A percentile compares a stretch with the other conserved stretches of the same genome.
These are phyloP conservation scores for Melanostoma scalare DNA, from an alignment of 2,888 invertebrate species.

Conservation along the genomic window DNA sequence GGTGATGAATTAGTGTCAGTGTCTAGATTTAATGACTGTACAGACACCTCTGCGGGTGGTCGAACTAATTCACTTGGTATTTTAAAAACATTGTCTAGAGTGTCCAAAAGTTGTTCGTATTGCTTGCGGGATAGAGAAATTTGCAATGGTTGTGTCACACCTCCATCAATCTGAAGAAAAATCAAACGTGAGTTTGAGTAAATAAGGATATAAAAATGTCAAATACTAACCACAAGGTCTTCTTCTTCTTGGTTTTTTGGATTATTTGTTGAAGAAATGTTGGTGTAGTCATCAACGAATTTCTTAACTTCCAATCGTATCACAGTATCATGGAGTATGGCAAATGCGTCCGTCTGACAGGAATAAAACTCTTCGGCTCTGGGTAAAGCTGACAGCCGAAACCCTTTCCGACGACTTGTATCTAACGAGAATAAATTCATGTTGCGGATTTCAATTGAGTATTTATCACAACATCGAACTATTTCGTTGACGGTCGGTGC, in stretches of 20 bases:
- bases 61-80: slow-evolving; percentile 75
- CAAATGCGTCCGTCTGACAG: slow-evolving; percentile 88
- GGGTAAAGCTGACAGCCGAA: slow-evolving; percentile 80
- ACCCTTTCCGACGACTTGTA: slow-evolving; percentile 82
- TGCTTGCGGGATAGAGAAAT: slow-evolving; percentile 93
- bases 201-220: slow-evolving; percentile 62
- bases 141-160: slow-evolving; percentile 92
- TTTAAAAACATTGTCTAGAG: slow-evolving; percentile 82
- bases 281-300: slow-evolving; percentile 66
- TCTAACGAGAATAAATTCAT: slow-evolving; percentile 93
- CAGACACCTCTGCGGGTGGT: slow-evolving; percentile 73
- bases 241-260: slow-evolving; percentile 35
- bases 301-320: slow-evolving; percentile 87
- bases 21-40: slow-evolving; percentile 47
- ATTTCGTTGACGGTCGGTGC: slow-evolving; percentile 13
- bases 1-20: slow-evolving; percentile 73
- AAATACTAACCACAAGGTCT: slow-evolving; percentile 42
- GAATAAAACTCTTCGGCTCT: slow-evolving; percentile 89
- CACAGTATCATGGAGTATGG: slow-evolving; percentile 94
- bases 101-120: slow-evolving; percentile 94
- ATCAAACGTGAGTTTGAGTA: background rate
- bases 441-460: slow-evolving; percentile 89
- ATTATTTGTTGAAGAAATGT: background rate
- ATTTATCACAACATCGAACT: slow-evolving; percentile 78
- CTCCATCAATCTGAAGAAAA: slow-evolving; percentile 85